Base-by-base conservation (phyloP, 64 coral and sea anemone species). In the Hydrozoanthus tunicans region DNA sequence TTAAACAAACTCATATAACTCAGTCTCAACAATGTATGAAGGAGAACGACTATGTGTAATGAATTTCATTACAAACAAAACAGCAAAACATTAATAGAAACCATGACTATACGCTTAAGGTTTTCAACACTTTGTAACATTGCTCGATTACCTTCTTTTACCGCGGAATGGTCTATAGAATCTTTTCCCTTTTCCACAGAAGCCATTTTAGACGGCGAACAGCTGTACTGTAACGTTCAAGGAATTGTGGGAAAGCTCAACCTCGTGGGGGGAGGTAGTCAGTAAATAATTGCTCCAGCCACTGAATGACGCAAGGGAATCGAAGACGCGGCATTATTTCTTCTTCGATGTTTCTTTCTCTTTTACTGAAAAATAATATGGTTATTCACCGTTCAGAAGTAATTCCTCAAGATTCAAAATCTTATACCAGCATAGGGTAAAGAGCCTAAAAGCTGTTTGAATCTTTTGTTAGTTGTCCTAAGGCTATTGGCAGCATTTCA, bases 181-280 rank as follows among this genome's bases (percentile, higher is more conserved):
- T 54, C 81, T 83, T 64, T 83, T 20, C 10, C 63, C 81, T 83
- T 83, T 51, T 14, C 62, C 9, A 52, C 62, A 5, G 15, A 26
- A 55, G 32, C 81, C 81, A 83, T 83, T 9, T 51, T 64, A 3
- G 53, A 26, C 43, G 25, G 15, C 5, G 64, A 11, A 17, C 58
- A 53, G 51, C 32, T 43, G 32, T 43, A 43, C 2, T 1, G 32
- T 43, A 43, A 43, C 32, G 32, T 43, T 2, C 81, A 67, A 68
- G 62, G 81, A 83, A 54, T 83, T 83, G 13, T 83, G 62, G 81
- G 81, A 53, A 15, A 66, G 53, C 5, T 17, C 56, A 63, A 11
- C 12, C 80, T 8, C 51, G 25, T 63, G 2, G 25, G 8, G 59
- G 24, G 64, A 66, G 12, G 64, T 11, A 17, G 12, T 4, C 12